Evolutionary conservation across 2,888 invertebrate species (phyloP).

Genomic region (Eulithis testata): DNA sequence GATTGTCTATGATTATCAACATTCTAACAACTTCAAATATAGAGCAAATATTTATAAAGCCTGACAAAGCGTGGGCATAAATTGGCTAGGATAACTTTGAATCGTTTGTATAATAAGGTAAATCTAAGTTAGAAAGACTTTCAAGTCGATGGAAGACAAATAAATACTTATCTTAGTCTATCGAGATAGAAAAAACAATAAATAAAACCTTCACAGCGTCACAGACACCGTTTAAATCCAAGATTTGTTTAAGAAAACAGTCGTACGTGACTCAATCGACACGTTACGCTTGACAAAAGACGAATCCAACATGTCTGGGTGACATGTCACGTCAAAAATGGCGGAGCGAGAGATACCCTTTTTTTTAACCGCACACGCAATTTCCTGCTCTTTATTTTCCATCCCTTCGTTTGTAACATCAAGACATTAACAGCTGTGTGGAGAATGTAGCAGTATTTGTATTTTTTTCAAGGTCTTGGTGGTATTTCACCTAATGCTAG

Average conservation of each 20-base stretch:
- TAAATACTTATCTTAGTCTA: too few species aligned
- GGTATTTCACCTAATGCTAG: slow-evolving; percentile 70
- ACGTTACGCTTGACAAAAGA: slow-evolving; percentile 65
- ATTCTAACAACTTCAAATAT: too few species aligned
- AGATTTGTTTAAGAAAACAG: slow-evolving; percentile 68
- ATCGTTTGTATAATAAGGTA: too few species aligned
- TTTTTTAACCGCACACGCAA: slow-evolving; percentile 69
- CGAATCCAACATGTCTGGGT: slow-evolving; percentile 68
- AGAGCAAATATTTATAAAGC: too few species aligned
- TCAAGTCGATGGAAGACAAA: too few species aligned
- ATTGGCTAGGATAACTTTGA: too few species aligned
- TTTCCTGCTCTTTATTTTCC: slow-evolving; percentile 70
- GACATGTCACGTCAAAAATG: slow-evolving; percentile 66
- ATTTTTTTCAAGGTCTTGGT: slow-evolving; percentile 50
- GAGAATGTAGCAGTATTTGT: too few species aligned
- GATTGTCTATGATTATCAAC: too few species aligned
- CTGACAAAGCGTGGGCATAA: too few species aligned
- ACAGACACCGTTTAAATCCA: slow-evolving; percentile 52
- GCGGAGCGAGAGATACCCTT: slow-evolving; percentile 53
- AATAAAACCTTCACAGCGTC: not conserved
- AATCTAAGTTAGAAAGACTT: too few species aligned
- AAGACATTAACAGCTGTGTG: slow-evolving; percentile 43
- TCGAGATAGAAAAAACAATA: not conserved
- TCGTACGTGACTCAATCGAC: slow-evolving; percentile 74
- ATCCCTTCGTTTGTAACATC: slow-evolving; percentile 57